Evolutionary conservation across 2,888 invertebrate species (phyloP), one percentile per base, ranked within the genome.

Genomic region (Acholoe squamosa): DNA sequence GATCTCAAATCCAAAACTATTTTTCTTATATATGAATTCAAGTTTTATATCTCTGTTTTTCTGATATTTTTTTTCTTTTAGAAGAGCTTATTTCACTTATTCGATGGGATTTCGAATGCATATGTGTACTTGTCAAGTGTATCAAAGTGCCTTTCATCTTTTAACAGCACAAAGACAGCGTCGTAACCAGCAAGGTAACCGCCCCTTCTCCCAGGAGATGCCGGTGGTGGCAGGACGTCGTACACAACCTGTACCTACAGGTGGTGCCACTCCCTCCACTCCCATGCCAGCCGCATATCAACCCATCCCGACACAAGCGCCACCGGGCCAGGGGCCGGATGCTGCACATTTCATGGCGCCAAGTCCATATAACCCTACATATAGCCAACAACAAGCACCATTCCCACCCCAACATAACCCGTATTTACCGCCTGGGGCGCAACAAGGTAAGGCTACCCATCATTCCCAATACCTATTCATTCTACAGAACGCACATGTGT

Each of bases 151-250:
- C n/a, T n/a, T n/a, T n/a, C n/a, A 5, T 71, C 1, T 28, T 25
- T n/a, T 71, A 28, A 5, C 25, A 71, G 71, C 25, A 28, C 28
- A n/a, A 14, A 25, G 71, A 28, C 3, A 0, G 28, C 25, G 71
- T 3, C 71, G 71, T 22, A 22, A 71, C n/a, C 71, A 71, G 71
- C 28, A 25, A 28, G 71, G 28, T 14, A 16, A 16, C 31, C 71
- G 25, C 28, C 71, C 25, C 28, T 71, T n/a, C 71, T 28, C 28
- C 71, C 71, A 71, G n/a, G 71, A 71, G 71, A 71, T 71, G 71
- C 71, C 71, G 28, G 71, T 28, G 25, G 71, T 71, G 28, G 71
- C 71, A 0, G 71, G 71, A 28, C 71, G 71, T 3, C 71, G 71
- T 16, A 71, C 28, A 14, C 71, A 71, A 7, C 71, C 71, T 0